Evolutionary conservation across 2,113 vertebrate genomes (phyloP).

Genomic region (Sander lucioperca): DNA sequence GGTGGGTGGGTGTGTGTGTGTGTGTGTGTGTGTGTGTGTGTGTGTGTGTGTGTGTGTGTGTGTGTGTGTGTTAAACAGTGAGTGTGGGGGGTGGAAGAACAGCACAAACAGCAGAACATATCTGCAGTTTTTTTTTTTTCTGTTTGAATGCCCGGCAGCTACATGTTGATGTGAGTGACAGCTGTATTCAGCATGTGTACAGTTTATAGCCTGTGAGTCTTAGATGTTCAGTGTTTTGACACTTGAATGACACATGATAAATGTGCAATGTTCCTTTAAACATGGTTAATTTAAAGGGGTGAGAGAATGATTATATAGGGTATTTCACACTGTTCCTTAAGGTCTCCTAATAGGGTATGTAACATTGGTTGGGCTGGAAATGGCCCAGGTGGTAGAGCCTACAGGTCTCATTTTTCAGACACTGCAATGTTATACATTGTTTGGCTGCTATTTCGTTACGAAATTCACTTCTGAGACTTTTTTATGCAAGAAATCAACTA

Average conservation of each 20-base stretch:
- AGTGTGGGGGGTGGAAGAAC: constrained; percentile 1
- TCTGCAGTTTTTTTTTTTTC: not conserved
- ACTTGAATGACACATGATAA: constrained; percentile 45
- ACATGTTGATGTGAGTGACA: constrained; percentile 46
- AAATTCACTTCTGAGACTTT: too few relatives aligned
- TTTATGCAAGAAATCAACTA: too few relatives aligned
- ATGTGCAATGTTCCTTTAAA: constrained; percentile 36
- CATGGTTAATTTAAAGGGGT: constrained; percentile 25
- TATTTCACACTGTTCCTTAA: too few relatives aligned
- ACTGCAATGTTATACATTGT: too few relatives aligned
- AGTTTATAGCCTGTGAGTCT: constrained; percentile 23
- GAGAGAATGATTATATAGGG: too few relatives aligned
- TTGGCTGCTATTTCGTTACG: too few relatives aligned
- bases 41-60: constrained; percentile 4
- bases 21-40: constrained; percentile 10
- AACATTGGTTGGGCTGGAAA: too few relatives aligned
- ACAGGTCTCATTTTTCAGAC: too few relatives aligned
- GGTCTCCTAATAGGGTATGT: too few relatives aligned
- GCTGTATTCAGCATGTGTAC: constrained; percentile 33
- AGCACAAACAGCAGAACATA: constrained; percentile 39
- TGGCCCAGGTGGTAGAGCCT: too few relatives aligned
- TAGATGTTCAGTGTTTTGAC: constrained; percentile 20
- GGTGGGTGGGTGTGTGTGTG: not conserved
- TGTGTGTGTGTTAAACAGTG: constrained; percentile 8
- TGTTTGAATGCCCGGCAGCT: constrained; percentile 20